Evolutionary conservation across 2,888 invertebrate species (phyloP).

Genomic region (Drosophila nigricruria): DNA sequence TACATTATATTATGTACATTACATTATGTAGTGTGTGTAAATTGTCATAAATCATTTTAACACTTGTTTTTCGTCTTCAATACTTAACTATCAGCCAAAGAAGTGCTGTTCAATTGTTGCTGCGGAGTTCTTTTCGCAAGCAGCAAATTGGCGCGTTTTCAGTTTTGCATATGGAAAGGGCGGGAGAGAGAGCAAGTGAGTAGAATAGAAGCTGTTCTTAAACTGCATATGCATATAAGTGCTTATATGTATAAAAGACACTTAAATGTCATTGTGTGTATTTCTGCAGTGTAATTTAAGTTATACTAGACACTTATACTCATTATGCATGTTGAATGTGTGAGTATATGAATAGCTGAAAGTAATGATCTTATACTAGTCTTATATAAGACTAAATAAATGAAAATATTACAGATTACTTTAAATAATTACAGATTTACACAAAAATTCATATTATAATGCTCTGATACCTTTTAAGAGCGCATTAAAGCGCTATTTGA

Average conservation of each 20-base stretch:
- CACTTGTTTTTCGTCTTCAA: background rate
- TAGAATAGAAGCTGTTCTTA: background rate
- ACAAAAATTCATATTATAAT: background rate
- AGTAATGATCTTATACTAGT: background rate
- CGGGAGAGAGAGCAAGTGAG: background rate
- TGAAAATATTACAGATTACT: background rate
- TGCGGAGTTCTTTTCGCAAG: background rate
- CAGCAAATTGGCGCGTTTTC: background rate
- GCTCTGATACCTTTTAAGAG: background rate
- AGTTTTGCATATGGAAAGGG: background rate
- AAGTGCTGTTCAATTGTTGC: background rate
- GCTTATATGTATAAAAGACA: background rate
- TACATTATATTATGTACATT: too few species aligned
- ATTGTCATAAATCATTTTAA: slow-evolving; percentile 1
- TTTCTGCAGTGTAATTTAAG: background rate
- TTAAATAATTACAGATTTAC: background rate
- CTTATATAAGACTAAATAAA: too few species aligned
- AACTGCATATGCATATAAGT: background rate
- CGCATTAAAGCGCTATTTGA: background rate
- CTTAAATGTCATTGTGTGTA: background rate
- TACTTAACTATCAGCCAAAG: background rate
- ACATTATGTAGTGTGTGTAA: background rate
- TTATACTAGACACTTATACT: too few species aligned
- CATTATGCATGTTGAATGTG: background rate
- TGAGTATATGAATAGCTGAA: background rate